Base-by-base conservation (phyloP, 1,140 invertebrate genomes). In the Diorhabda elongata region DNA sequence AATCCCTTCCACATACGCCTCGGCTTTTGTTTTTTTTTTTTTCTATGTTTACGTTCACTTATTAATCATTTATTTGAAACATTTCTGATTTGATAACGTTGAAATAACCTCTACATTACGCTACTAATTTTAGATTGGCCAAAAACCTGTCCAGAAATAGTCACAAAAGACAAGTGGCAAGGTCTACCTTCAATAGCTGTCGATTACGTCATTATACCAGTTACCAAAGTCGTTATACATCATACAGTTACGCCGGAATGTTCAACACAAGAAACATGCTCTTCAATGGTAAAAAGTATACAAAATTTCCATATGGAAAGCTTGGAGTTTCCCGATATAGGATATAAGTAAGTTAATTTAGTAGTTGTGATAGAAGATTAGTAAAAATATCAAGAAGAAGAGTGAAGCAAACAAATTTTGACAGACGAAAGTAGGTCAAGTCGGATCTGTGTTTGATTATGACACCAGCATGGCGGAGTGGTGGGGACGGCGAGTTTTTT, bases 211-310 rank as follows among this genome's bases (percentile, higher is more conserved):
- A 77, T 84, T 6, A 81, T 85, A 6, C 88, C 88, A 26, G 79
- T 85, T 1, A 74, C 82, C 73, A 84, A 88, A 67, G 90, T 90
- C 2, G 85, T 93, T 41, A 84, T 92, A 58, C 88, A 91, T 76
- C 91, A 92, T 73, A 89, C 90, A 2, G 89, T 85, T 0, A 87
- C 86, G 0, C 67, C 74, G 4, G 80, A 82, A 62, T 92, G 91
- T 74, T 67, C 67, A 2, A 82, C 82, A 0, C 80, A 85, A 58
- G 67, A 74, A 5, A 72, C 81, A 43, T 92, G 89, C 70, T 76
- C 79, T 2, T 66, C 72, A 3, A 74, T 73, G 2, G 80, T 88
- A 3, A 78, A 77, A 44, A 80, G 75, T 58, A 87, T 90, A 47
- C 87, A 89, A 72, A 78, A 83, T 66, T 85, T 84, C 73, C 88